Evolutionary conservation across 2,888 invertebrate genomes (phyloP).

Genomic region (Acrobasis repandana): DNA sequence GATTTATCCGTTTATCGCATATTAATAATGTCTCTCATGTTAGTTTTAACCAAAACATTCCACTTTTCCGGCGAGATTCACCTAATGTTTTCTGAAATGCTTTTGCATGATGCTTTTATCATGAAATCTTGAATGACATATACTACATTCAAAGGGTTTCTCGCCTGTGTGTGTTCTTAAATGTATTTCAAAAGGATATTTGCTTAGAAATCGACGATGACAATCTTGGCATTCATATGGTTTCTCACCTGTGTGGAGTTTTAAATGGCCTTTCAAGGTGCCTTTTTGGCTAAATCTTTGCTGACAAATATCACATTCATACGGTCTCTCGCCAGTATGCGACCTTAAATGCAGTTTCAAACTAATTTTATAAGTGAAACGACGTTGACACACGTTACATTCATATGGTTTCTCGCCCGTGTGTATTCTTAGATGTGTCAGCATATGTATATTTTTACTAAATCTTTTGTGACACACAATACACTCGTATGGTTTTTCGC

Average conservation of each 20-base stretch:
- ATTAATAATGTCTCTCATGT: too few species aligned
- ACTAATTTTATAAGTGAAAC: not conserved
- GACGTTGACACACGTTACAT: not conserved
- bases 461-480: not conserved
- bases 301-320: not conserved
- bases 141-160: slow-evolving; percentile 1
- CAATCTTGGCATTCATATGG: not conserved
- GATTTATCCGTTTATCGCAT: too few species aligned
- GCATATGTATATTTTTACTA: not conserved
- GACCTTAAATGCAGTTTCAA: not conserved
- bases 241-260: not conserved
- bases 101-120: not conserved
- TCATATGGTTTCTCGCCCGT: not conserved
- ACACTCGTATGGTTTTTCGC: not conserved
- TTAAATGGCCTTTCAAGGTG: not conserved
- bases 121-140: not conserved
- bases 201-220: not conserved
- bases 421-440: not conserved
- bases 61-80: not conserved
- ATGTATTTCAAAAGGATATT: not conserved
- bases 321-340: not conserved
- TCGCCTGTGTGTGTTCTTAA: not conserved
- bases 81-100: not conserved
- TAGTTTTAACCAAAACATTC: too few species aligned
- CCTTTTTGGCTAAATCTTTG: not conserved